Evolutionary conservation across 2,113 vertebrate species (phyloP), one percentile per base, ranked within the genome.

Genomic region (Cyprinodon brontotheroides): DNA sequence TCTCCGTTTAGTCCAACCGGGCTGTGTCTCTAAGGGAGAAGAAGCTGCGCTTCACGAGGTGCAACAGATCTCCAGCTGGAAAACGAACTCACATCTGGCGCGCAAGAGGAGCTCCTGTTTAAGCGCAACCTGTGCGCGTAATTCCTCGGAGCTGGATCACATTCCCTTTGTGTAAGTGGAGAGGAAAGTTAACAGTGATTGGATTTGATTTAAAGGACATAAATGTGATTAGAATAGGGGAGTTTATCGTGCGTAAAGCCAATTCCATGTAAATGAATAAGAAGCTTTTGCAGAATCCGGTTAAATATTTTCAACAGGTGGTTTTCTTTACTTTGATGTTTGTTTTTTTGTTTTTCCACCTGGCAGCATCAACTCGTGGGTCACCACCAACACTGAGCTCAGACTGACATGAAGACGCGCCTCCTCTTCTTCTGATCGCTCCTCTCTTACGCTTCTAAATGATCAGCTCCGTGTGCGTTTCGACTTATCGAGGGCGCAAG

Each of bases 401-500:
- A 81, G 82, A 84, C 50, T 41, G 9, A 41, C 38, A 84, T 85
- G 83, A 86, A 38, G 70, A 57, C 79, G 40, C 74, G 53, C 65
- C 68, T 71, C 39, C 47, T 53, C 8, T 62, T 74, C 37, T 61
- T 77, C 29, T 83, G 78, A 90, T 76, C 63, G n/a, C 20, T 37
- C 0, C 0, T 41, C 37, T 38, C 43, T 4, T 0, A 80, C 72
- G 78, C 87, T 68, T 91, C 87, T 82, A 92, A 83, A 94, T 99
- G 98, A 98, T 99, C 89, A 99, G 98, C 97, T 99, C 98, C 57
- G 98, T 99, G 97, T 99, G 98, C 92, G 98, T 99, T 84, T 99
- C 98, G 93, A 97, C 98, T 90, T 99, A 98, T 94, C 97, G 98
- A 74, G 98, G 98, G 92, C 98, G 98, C 91, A 99, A 99, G 94